Percentiles rank a stretch among this genome's conserved stretches.
These are phyloP conservation scores for Pachydiplax longipennis DNA, from an alignment of 2,888 invertebrate genomes.

Conservation along the genomic window DNA sequence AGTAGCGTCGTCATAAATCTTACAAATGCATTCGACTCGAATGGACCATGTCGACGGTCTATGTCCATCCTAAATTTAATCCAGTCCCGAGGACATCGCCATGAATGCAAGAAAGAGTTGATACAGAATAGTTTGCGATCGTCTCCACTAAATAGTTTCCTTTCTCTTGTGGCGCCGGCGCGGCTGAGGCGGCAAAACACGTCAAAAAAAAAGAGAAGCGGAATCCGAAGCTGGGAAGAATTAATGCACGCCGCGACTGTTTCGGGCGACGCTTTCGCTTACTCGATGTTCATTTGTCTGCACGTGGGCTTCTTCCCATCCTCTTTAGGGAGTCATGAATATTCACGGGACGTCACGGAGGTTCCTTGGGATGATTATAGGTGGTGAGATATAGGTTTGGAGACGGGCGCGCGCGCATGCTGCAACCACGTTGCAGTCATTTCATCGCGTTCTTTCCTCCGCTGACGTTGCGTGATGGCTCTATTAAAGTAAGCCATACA, in stretches of 20 bases:
- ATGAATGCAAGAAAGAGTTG: no score
- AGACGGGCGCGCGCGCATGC: neutral
- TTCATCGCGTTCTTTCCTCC: neutral
- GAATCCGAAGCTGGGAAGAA: neutral
- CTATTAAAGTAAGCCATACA: no score
- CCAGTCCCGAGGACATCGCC: no score
- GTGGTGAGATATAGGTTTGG: neutral
- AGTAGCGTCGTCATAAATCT: no score
- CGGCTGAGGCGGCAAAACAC: neutral
- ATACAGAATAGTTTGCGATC: neutral
- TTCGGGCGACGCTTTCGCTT: neutral
- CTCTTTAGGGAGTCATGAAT: neutral
- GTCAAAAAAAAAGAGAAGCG: neutral
- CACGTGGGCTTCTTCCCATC: neutral
- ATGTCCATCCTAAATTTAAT: no score
- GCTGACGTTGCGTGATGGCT: no score
- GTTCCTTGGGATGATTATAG: neutral
- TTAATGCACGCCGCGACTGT: neutral
- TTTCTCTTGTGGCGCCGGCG: neutral
- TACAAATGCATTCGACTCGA: no score
- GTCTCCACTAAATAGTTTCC: neutral
- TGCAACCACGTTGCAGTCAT: neutral
- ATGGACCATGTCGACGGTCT: no score
- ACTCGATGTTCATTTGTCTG: neutral
- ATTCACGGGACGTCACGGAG: neutral